Conservation (phyloP, 2,113 vertebrate species). For the Melanocharis versteri region DNA sequence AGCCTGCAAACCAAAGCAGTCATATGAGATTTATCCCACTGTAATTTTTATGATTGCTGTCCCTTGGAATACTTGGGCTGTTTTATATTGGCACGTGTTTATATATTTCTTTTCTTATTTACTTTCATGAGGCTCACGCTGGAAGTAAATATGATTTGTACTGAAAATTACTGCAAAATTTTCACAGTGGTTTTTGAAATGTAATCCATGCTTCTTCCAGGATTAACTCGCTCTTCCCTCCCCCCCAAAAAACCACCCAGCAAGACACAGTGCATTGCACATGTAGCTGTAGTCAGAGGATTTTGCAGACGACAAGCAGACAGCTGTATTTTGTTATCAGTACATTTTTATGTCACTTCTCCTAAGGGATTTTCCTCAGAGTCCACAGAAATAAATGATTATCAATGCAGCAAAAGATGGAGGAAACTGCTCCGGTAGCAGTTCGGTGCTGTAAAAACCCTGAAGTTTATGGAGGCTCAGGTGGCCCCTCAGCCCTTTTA, state of each 20-base stretch:
- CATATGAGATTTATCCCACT: not conserved
- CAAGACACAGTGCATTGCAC: not conserved
- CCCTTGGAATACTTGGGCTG: not conserved
- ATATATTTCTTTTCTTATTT: not conserved
- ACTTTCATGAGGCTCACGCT: not conserved
- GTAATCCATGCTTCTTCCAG: not conserved
- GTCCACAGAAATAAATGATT: conserved; percentile 45
- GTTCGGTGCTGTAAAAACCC: conserved; percentile 29
- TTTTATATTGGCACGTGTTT: not conserved
- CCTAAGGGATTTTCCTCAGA: not conserved
- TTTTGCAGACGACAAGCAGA: not conserved
- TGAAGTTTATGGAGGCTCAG: conserved; percentile 47
- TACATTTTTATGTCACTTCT: not conserved
- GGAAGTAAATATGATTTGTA: not conserved
- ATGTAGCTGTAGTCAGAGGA: not conserved
- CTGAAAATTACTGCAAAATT: not conserved
- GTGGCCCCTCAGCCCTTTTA: conserved; percentile 56
- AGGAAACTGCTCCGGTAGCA: not conserved
- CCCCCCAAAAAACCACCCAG: not conserved
- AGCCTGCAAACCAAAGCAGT: not conserved
- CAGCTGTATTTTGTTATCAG: not conserved
- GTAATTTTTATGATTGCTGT: not conserved
- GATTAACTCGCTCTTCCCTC: not conserved
- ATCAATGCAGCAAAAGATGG: conserved; percentile 36
- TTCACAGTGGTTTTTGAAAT: not conserved